Conservation (phyloP, 2,888 invertebrate genomes). For the Drosophila atripex region DNA sequence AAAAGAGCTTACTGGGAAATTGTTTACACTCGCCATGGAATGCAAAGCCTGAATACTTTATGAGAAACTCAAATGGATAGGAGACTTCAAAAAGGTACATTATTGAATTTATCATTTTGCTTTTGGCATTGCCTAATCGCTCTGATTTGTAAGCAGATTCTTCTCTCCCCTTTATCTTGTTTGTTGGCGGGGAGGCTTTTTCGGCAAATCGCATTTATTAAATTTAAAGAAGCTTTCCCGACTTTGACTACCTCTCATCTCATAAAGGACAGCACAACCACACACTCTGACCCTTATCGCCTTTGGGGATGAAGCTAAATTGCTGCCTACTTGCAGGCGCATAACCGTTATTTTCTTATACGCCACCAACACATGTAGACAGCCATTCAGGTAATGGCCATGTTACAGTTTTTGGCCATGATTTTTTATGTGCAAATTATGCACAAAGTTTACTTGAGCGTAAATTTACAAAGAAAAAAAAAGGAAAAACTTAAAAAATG, state of each 20-base stretch:
- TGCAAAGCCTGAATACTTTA: background rate
- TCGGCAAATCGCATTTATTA: conserved; percentile 27
- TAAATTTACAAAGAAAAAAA: background rate
- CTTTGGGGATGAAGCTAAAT: background rate
- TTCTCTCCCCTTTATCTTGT: conserved; percentile 6
- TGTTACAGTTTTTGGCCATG: conserved; percentile 60
- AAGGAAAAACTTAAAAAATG: conserved; percentile 2
- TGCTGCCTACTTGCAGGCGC: conserved; percentile 2
- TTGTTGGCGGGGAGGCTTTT: conserved; percentile 9
- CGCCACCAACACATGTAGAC: conserved; percentile 18
- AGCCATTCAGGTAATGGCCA: conserved; percentile 59
- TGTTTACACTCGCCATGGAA: conserved; percentile 14
- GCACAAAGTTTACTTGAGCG: conserved; percentile 62
- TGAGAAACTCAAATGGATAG: conserved; percentile 2
- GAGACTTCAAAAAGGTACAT: background rate
- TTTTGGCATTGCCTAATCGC: conserved; percentile 19
- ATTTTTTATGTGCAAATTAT: conserved; percentile 73
- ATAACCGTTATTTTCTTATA: conserved; percentile 19
- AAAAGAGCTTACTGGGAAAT: conserved; percentile 19
- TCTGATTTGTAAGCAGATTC: conserved; percentile 30
- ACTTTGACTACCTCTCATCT: background rate
- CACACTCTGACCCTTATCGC: conserved; percentile 8
- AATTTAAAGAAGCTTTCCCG: conserved; percentile 1
- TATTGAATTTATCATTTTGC: conserved; percentile 35
- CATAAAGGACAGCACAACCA: conserved; percentile 1